These are phyloP conservation scores for Drepanosiphum platanoidis DNA, from an alignment of 2,888 invertebrate genomes.

Conservation along the genomic window DNA sequence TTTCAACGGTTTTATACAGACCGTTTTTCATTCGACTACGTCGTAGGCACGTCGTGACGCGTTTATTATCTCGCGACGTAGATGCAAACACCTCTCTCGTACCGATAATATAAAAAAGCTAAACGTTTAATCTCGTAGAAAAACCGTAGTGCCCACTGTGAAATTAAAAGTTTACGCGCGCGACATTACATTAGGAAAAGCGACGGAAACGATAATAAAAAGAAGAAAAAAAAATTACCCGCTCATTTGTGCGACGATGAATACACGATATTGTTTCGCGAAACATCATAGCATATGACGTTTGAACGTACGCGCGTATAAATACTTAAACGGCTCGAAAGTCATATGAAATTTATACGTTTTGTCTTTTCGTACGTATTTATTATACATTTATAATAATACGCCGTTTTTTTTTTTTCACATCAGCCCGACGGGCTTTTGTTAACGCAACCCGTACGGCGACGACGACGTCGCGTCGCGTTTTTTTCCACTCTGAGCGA, in stretches of 20 bases:
- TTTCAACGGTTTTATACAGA: too few species aligned
- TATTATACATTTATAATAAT: too few species aligned
- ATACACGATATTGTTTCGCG: background rate
- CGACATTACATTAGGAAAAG: too few species aligned
- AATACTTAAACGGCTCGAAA: too few species aligned
- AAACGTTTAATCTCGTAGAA: conserved; percentile 6
- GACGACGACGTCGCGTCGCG: too few species aligned
- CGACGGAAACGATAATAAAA: background rate
- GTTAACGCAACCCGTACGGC: background rate
- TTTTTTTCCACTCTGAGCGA: background rate
- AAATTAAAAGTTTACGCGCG: background rate
- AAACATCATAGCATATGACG: background rate
- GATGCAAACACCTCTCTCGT: too few species aligned
- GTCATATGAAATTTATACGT: too few species aligned
- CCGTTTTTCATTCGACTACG: too few species aligned
- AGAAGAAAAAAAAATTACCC: background rate
- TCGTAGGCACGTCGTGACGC: too few species aligned
- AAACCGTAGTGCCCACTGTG: background rate
- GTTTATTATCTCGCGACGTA: too few species aligned
- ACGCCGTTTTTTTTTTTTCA: too few species aligned
- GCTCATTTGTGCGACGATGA: background rate
- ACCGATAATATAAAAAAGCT: background rate
- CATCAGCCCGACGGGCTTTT: background rate
- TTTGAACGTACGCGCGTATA: background rate
- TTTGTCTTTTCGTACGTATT: too few species aligned